Evolutionary conservation across 2,888 invertebrate genomes (phyloP).

Genomic region (Trypoxylon attenuatum): DNA sequence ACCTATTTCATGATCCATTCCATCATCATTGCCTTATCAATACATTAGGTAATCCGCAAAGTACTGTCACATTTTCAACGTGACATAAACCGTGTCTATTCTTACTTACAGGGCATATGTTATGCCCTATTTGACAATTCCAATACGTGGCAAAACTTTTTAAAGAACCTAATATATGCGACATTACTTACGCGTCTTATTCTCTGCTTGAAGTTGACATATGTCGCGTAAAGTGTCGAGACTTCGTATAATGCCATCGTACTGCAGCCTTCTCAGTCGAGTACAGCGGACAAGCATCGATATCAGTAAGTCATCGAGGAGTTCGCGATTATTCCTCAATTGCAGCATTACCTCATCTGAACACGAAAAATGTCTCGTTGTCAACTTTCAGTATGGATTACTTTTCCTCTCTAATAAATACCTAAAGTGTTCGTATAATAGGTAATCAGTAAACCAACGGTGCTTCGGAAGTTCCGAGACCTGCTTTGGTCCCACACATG

Average conservation of each 20-base stretch:
- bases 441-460: conserved; percentile 70
- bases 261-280: conserved; percentile 72
- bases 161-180: too few species aligned
- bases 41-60: too few species aligned
- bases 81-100: too few species aligned
- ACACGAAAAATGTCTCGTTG: not conserved
- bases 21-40: too few species aligned
- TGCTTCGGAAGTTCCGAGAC: conserved; percentile 74
- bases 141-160: too few species aligned
- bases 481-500: conserved; percentile 75
- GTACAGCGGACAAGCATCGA: conserved; percentile 72
- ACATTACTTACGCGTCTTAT: conserved; percentile 66
- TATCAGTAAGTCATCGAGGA: conserved; percentile 74
- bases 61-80: too few species aligned
- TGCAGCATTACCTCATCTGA: conserved; percentile 74
- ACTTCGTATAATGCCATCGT: conserved; percentile 74
- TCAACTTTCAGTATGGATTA: not conserved
- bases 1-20: conserved; percentile 51
- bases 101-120: too few species aligned
- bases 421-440: conserved; percentile 74
- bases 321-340: conserved; percentile 74
- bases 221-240: conserved; percentile 73
- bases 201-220: conserved; percentile 67
- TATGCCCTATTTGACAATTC: not conserved
- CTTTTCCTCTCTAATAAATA: too few species aligned